Evolutionary conservation across 2,888 invertebrate species (phyloP).

Genomic region (Gandaritis pyraliata): DNA sequence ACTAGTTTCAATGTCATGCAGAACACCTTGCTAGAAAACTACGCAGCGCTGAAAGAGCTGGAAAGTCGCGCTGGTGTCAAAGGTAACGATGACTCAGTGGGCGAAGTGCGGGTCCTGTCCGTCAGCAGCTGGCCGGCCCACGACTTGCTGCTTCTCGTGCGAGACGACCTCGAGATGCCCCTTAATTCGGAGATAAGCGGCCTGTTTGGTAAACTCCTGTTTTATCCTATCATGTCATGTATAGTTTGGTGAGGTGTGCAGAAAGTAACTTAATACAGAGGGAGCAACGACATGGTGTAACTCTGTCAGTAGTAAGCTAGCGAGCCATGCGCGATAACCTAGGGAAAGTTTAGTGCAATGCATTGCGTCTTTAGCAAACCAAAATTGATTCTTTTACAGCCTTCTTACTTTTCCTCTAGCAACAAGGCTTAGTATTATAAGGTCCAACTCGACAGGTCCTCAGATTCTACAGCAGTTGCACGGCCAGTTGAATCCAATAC

Average conservation of each 20-base stretch:
- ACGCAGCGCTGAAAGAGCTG: constrained; percentile 65
- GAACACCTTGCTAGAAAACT: constrained; percentile 67
- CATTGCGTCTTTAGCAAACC: too few species aligned
- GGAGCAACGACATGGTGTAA: too few species aligned
- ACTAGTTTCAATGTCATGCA: constrained; percentile 39
- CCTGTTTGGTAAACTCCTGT: constrained; percentile 52
- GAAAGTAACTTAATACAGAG: too few species aligned
- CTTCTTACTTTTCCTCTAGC: neutral
- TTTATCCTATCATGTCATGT: neutral
- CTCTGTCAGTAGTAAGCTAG: too few species aligned
- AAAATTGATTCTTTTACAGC: too few species aligned
- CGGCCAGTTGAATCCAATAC: constrained; percentile 62
- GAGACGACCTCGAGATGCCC: constrained; percentile 57
- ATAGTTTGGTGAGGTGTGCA: too few species aligned
- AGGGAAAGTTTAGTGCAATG: too few species aligned
- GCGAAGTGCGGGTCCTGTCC: constrained; percentile 70
- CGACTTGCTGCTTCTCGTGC: constrained; percentile 65
- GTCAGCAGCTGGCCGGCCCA: constrained; percentile 71
- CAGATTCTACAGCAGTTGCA: constrained; percentile 65
- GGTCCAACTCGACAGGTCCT: constrained; percentile 48
- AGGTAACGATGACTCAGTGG: constrained; percentile 55
- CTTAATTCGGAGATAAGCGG: constrained; percentile 59
- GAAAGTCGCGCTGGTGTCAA: constrained; percentile 59
- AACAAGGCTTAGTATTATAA: too few species aligned
- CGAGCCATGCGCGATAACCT: too few species aligned